Evolutionary conservation across 2,797 vertebrate species (phyloP).

Genomic region (Argyrosomus regius): DNA sequence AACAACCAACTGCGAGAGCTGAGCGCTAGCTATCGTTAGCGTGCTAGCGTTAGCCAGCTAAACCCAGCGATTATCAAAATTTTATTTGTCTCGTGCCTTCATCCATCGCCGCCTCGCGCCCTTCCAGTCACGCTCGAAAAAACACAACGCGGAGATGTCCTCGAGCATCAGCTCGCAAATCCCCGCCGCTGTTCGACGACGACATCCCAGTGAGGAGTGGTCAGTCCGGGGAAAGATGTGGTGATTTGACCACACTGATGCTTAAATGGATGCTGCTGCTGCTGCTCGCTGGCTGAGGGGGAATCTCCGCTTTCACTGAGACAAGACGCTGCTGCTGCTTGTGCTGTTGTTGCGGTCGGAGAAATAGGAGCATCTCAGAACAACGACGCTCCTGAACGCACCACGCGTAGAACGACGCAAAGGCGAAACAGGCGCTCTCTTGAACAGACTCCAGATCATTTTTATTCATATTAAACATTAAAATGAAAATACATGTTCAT

Average conservation of each 20-base stretch:
- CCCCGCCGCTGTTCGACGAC: conserved; percentile 24
- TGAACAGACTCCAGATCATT: conserved; percentile 19
- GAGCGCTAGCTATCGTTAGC: conserved; percentile 64
- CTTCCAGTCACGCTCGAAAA: conserved; percentile 41
- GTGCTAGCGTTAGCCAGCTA: conserved; percentile 63
- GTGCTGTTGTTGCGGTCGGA: conserved; percentile 34
- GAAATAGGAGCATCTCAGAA: neutral
- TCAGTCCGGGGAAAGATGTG: conserved; percentile 42
- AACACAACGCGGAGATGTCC: neutral
- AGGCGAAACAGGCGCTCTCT: neutral
- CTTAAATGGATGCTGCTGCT: conserved; percentile 72
- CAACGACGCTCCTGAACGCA: conserved; percentile 63
- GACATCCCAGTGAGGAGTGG: conserved; percentile 56
- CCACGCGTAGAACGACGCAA: conserved; percentile 26
- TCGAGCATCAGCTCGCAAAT: conserved; percentile 1
- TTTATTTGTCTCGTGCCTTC: conserved; percentile 65
- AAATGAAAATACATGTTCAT: too few species aligned
- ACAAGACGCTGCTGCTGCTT: conserved; percentile 26
- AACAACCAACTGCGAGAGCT: conserved; percentile 25
- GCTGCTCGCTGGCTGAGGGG: conserved; percentile 26
- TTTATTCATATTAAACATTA: neutral
- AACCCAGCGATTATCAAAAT: conserved; percentile 49
- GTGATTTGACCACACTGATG: conserved; percentile 46
- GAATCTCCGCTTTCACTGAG: conserved; percentile 52
- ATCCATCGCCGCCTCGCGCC: conserved; percentile 60